Conservation (phyloP, 1,140 invertebrate species). For the Oryctes rhinoceros region DNA sequence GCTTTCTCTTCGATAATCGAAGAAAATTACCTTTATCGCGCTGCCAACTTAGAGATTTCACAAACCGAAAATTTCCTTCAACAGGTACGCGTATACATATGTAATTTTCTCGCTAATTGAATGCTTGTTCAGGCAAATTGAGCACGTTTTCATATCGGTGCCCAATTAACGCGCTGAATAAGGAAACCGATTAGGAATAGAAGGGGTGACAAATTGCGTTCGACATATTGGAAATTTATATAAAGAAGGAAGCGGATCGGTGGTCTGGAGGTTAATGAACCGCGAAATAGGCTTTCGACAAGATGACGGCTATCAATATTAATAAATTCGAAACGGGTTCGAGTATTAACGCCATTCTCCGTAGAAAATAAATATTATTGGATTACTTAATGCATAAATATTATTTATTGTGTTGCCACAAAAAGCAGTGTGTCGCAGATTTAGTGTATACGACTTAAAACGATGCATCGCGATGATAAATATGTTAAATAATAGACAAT, state of each 20-base stretch:
- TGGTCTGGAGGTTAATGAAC: constrained; percentile 17
- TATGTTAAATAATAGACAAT: too few relatives aligned
- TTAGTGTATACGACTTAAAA: too few relatives aligned
- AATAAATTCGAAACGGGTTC: background rate
- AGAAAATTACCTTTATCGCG: too few relatives aligned
- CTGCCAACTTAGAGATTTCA: too few relatives aligned
- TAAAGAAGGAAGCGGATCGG: background rate
- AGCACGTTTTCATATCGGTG: background rate
- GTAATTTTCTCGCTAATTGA: background rate
- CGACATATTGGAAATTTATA: constrained; percentile 1
- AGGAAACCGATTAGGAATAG: constrained; percentile 1
- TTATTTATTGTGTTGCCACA: too few relatives aligned
- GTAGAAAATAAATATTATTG: background rate
- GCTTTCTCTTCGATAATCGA: too few relatives aligned
- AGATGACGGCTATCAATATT: constrained; percentile 1
- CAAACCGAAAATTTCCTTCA: background rate
- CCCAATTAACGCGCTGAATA: background rate
- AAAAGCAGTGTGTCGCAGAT: too few relatives aligned
- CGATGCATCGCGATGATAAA: too few relatives aligned
- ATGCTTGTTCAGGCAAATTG: background rate
- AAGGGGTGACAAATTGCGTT: constrained; percentile 18
- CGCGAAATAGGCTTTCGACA: constrained; percentile 7
- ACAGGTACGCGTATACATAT: background rate
- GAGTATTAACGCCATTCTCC: background rate
- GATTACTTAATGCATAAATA: background rate